phyloP scores from a whole-genome alignment of 2,113 vertebrate genomes.

The Plotosus lineatus region DNA sequence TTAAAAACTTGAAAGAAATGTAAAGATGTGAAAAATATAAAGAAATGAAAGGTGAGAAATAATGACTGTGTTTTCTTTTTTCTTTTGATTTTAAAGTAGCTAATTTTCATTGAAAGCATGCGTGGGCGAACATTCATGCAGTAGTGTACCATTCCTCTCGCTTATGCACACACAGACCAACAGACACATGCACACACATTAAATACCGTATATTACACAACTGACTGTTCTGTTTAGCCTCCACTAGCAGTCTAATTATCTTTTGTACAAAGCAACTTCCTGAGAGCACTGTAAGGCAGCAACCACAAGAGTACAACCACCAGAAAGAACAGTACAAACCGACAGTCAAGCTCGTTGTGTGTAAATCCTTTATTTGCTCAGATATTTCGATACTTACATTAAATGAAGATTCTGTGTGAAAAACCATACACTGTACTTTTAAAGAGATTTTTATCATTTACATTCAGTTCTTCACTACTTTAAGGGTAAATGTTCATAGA shows the following conservation, averaged over 20 bases:
- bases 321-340: neutral
- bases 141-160: constrained; percentile 5
- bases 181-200: constrained; percentile 18
- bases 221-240: too few species aligned
- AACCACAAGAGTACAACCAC: neutral
- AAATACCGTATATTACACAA: too few species aligned
- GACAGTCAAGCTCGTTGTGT: neutral
- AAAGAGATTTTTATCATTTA: neutral
- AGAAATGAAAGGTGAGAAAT: neutral
- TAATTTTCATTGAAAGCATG: neutral
- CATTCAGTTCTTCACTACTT: neutral
- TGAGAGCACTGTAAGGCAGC: neutral
- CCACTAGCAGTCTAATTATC: too few species aligned
- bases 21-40: neutral
- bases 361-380: neutral
- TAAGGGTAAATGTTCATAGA: neutral
- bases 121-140: neutral
- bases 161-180: constrained; percentile 8
- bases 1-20: neutral
- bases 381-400: constrained; percentile 1
- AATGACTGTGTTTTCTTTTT: neutral
- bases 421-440: neutral
- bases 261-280: neutral
- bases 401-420: neutral
- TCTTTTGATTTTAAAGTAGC: neutral